Percentiles rank a stretch among this genome's conserved stretches.
Conservation (phyloP, 2,888 invertebrate species). For the Drosophila kanekoi region DNA sequence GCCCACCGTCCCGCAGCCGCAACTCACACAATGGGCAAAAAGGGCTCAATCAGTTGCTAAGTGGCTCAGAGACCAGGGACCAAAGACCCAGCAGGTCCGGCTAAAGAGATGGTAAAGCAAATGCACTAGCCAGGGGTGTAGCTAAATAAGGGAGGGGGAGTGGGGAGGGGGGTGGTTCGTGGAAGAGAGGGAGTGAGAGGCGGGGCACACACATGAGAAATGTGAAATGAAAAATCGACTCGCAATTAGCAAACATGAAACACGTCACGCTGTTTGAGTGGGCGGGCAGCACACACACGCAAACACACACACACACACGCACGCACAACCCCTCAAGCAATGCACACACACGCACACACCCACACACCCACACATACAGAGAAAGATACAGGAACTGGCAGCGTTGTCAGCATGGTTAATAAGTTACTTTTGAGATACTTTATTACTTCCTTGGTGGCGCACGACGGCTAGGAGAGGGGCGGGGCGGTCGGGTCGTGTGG, state of each 20-base stretch:
- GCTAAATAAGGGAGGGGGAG: too few relatives aligned
- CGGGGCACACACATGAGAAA: slow-evolving; percentile 60
- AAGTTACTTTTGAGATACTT: slow-evolving; percentile 81
- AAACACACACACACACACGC: slow-evolving; percentile 8
- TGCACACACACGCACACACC: slow-evolving; percentile 19
- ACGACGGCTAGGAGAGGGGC: slow-evolving; percentile 43
- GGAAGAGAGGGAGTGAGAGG: neutral
- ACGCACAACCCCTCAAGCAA: slow-evolving; percentile 34
- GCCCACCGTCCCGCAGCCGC: neutral
- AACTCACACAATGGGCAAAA: slow-evolving; percentile 22
- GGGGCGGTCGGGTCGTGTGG: neutral
- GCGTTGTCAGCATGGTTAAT: slow-evolving; percentile 81
- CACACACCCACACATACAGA: slow-evolving; percentile 3
- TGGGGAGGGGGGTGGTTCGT: neutral
- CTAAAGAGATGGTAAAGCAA: slow-evolving; percentile 2
- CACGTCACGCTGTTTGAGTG: slow-evolving; percentile 55
- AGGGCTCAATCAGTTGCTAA: slow-evolving; percentile 69
- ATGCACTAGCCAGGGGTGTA: neutral
- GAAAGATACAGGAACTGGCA: slow-evolving; percentile 64
- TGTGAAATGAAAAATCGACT: slow-evolving; percentile 80
- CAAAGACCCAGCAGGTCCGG: slow-evolving; percentile 16
- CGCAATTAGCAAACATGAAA: slow-evolving; percentile 81
- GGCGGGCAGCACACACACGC: slow-evolving; percentile 20
- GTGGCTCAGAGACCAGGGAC: slow-evolving; percentile 48
- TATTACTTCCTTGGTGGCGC: slow-evolving; percentile 77